Base-by-base conservation (phyloP, 2,888 invertebrate species). In the Aquatica leii region DNA sequence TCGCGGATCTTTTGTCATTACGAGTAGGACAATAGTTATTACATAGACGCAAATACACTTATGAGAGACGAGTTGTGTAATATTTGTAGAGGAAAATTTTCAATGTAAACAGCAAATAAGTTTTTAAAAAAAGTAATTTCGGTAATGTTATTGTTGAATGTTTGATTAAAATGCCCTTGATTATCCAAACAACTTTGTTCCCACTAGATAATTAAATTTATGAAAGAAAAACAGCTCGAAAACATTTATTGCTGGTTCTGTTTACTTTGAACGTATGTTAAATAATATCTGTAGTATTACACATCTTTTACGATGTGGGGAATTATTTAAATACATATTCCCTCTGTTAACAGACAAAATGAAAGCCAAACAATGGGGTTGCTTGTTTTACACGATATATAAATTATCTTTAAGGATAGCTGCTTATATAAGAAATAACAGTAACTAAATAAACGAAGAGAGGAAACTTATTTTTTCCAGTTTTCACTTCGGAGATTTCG, bases 331-430 rank as follows among this genome's bases (percentile, higher is more conserved):
- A 75, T 74, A 74, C 62, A 62, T 59, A 59, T 57, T 73, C 71
- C 71, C 75, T 71, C 74, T 67, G 73, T 72, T 74, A 65, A 69
- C 67, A 72, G 75, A 76, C 76, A 77, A 63, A 79, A 78, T 78
- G 76, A 76, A 79, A 78, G 76, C 76, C 73, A 77, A 78, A 79
- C 77, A 78, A 73, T 72, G 67, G 72, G 72, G 71, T 71, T 65
- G 67, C 66, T 65, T 67, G 62, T 69, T 66, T 69, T 63, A 55
- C 62, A 55, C 63, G 68, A 72, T 71, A 72, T 72, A 71, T 67
- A 72, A 70, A 72, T 71, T 70, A 69, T 67, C 67, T 62, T 59
- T 62, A 65, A 65, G 54, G 62, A 62, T 62, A 62, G 58, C 62
- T 53, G 62, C 49, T 60, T 55, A 51, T 58, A 58, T 58, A 62